Evolutionary conservation across 2,797 vertebrate species (phyloP).

Genomic region (Scyliorhinus canicula): DNA sequence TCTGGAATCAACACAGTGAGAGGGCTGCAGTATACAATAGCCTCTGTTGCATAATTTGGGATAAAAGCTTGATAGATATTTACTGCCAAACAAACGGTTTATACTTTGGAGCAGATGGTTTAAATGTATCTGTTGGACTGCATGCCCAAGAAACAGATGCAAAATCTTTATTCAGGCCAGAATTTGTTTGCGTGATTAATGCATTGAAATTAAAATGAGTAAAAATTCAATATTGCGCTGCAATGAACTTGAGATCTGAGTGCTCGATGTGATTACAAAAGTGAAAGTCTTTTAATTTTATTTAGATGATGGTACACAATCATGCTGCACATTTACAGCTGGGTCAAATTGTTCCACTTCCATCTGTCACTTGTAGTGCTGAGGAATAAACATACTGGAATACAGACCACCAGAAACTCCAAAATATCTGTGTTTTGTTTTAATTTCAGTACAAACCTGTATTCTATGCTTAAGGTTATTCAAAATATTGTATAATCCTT

Average conservation of each 20-base stretch:
- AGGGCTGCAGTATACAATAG: neutral
- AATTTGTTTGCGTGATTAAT: neutral
- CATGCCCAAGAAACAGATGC: neutral
- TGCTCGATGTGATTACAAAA: neutral
- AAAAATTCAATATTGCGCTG: neutral
- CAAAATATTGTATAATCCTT: neutral
- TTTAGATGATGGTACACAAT: neutral
- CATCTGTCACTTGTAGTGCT: neutral
- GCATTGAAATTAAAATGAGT: neutral
- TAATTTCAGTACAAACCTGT: neutral
- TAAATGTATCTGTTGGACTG: neutral
- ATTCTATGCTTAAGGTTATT: neutral
- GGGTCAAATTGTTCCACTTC: neutral
- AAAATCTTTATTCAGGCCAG: neutral
- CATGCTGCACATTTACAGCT: neutral
- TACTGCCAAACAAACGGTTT: neutral
- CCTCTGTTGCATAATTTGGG: neutral
- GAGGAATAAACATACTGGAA: neutral
- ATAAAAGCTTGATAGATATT: neutral
- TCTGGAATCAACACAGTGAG: too few relatives aligned
- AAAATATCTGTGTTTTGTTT: neutral
- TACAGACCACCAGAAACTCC: neutral
- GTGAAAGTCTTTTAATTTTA: neutral
- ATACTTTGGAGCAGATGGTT: neutral
- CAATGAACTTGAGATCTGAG: neutral